These are phyloP conservation scores for Cylas formicarius DNA, from an alignment of 1,140 invertebrate species.

Conservation along the genomic window DNA sequence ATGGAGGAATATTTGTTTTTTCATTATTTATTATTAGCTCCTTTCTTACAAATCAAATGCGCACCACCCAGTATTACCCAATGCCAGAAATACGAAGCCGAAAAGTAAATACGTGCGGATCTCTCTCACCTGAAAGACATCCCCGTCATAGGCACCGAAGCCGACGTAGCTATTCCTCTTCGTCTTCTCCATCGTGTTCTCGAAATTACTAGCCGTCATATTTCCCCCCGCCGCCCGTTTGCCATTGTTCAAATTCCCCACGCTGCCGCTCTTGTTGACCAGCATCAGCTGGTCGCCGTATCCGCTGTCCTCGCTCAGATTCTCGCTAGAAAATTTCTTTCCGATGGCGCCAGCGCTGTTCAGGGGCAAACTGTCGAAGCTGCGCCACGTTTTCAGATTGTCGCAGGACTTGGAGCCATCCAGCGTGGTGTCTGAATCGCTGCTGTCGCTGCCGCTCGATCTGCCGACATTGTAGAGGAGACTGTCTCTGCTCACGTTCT, in stretches of 20 bases:
- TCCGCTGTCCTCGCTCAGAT: conserved; percentile 67
- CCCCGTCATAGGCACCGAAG: conserved; percentile 38
- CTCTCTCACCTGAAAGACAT: conserved; percentile 29
- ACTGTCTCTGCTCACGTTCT: conserved; percentile 22
- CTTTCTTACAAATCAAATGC: no score
- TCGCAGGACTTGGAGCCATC: conserved; percentile 29
- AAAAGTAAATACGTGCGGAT: no score
- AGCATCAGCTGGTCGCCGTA: conserved; percentile 54
- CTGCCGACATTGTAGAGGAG: conserved; percentile 24
- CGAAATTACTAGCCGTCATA: conserved; percentile 12
- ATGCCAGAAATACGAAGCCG: neutral
- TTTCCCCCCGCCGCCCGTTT: conserved; percentile 1
- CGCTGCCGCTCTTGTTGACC: conserved; percentile 40
- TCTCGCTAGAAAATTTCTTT: conserved; percentile 58
- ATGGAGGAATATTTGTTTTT: no score
- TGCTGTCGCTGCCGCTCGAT: conserved; percentile 28
- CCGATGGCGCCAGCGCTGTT: conserved; percentile 18
- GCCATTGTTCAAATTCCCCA: conserved; percentile 2
- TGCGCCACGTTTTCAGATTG: conserved; percentile 45
- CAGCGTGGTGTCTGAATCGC: conserved; percentile 36
- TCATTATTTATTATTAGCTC: no score
- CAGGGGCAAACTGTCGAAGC: conserved; percentile 45
- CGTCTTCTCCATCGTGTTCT: conserved; percentile 7
- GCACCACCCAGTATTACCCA: neutral
- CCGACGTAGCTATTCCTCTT: conserved; percentile 23